These are phyloP conservation scores for Neomorphus geoffroyi DNA, from an alignment of 2,797 vertebrate species.

Conservation along the genomic window DNA sequence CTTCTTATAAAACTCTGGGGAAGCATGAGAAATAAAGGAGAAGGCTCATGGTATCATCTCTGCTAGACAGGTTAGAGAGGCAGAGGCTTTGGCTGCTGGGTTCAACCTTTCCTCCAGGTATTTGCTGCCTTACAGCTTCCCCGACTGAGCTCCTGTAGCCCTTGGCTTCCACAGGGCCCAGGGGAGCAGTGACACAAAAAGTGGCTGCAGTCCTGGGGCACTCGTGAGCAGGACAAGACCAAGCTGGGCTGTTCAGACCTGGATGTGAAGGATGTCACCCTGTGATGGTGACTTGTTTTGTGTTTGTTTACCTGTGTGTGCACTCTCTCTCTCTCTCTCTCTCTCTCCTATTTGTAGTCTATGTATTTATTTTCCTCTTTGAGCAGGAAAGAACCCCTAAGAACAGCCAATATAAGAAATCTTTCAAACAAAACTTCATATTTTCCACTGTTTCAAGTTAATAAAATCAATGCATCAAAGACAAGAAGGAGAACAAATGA, in stretches of 20 bases:
- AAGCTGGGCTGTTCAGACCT: not conserved
- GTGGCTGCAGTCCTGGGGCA: not conserved
- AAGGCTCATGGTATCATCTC: not conserved
- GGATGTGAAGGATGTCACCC: not conserved
- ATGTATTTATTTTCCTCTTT: not conserved
- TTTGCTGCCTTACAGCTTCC: not conserved
- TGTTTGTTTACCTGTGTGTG: rapidly evolving
- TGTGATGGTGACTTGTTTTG: not conserved
- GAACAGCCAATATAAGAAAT: not conserved
- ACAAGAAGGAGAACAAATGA: slow-evolving; percentile 18
- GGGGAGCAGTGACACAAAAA: not conserved
- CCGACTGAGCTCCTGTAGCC: not conserved
- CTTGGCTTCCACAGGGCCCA: not conserved
- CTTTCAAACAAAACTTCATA: not conserved
- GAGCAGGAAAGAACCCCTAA: not conserved
- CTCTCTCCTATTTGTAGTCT: not conserved
- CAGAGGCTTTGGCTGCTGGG: not conserved
- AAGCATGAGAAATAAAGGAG: not conserved
- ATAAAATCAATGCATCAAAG: slow-evolving; percentile 40
- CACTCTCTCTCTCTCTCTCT: too few relatives aligned
- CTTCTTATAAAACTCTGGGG: not conserved
- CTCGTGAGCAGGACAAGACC: not conserved
- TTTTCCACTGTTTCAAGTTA: slow-evolving; percentile 1
- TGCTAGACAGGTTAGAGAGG: not conserved
- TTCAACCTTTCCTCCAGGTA: not conserved